phyloP scores from a whole-genome alignment of 2,888 invertebrate species.

The Prenolepis imparis region DNA sequence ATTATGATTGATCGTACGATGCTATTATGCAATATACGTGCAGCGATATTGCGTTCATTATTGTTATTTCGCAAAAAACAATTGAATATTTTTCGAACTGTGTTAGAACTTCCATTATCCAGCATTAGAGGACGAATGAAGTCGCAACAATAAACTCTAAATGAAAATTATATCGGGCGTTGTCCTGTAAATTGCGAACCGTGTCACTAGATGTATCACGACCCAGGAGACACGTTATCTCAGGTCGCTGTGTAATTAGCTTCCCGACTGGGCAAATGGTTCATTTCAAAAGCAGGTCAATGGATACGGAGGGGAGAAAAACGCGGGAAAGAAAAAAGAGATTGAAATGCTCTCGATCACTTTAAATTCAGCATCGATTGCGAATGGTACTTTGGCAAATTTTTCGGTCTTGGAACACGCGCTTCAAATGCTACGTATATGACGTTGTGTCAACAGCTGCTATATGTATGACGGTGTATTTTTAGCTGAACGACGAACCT shows the following conservation, averaged over 20 bases:
- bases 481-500: conserved; percentile 48
- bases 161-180: background rate
- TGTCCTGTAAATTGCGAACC: conserved; percentile 17
- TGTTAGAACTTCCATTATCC: background rate
- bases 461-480: conserved; percentile 25
- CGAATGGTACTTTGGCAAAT: background rate
- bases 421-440: background rate
- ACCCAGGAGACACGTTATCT: conserved; percentile 61
- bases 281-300: conserved; percentile 24
- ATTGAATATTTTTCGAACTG: background rate
- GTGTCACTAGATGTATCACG: conserved; percentile 41
- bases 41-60: background rate
- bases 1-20: conserved; percentile 19
- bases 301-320: background rate
- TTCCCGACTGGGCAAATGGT: conserved; percentile 13
- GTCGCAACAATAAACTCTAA: background rate
- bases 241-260: conserved; percentile 62
- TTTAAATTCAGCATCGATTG: conserved; percentile 9
- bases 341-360: background rate
- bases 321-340: background rate
- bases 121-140: background rate
- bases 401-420: background rate
- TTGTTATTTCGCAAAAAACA: background rate
- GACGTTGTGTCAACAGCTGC: conserved; percentile 17
- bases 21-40: background rate